Base-by-base conservation (phyloP, 2,113 vertebrate genomes). In the Gobius niger region DNA sequence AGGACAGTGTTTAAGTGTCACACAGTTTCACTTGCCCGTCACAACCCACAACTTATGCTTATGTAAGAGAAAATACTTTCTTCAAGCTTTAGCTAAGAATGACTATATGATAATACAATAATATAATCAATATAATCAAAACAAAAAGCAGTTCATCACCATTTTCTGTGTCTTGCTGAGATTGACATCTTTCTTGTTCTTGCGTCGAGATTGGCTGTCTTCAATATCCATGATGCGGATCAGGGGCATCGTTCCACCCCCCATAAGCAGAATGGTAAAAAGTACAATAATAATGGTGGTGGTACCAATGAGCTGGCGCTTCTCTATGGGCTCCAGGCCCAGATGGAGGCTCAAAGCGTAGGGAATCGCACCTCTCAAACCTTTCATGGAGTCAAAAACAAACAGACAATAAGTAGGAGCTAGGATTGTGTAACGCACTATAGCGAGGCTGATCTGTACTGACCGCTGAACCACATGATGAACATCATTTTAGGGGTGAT, bases 401-500 rank as follows among this genome's bases (percentile, higher is more conserved):
- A 19, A 11, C 1, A 40, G 5, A 6, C 11, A 57, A 34, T 34
- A 13, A 57, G 13, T 53, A 53, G 9, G 1, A 51, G 24, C 24
- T 51, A 51, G 7, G 0, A 16, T 14, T 60, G 7, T 44, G 7
- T 44, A 44, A 8, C 16, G 7, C 13, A 41, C 5, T 16, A 15
- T 18, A 44, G 15, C 24, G 14, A 7, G 16, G 42, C 14, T 10
- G 57, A 7, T 34, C 11, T 42, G 40, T 13, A 63, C 96, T 97
- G 87, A 99, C 98, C 98, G 40, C 98, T 99, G 75, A 99, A 99
- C 98, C 98, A 99, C 98, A 99, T 99, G 88, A 99, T 96, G 86
- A 96, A 99, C 97, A 98, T 98, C 98, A 99, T 99, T 86, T 99
- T 99, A 0, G 98, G 97, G 0, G 95, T 99, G 90, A 99, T 99